Conservation (phyloP, 2,797 vertebrate species). For the Propithecus perrieri region DNA sequence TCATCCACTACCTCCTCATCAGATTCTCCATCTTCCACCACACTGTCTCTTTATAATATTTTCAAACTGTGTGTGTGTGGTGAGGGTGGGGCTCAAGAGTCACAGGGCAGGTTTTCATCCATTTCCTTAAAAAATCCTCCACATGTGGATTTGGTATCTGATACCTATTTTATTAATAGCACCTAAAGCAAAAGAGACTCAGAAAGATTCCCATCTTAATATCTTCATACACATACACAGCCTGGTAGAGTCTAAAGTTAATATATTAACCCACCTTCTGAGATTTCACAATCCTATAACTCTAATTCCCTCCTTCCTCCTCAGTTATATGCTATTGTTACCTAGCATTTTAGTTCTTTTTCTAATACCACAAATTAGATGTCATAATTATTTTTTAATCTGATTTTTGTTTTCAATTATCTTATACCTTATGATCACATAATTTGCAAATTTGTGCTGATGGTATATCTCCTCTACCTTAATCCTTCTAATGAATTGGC, state of each 20-base stretch:
- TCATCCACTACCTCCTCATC: background rate
- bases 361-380: background rate
- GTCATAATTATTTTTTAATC: background rate
- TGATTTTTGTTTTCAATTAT: constrained; percentile 7
- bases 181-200: background rate
- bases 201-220: background rate
- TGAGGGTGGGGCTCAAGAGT: background rate
- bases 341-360: background rate
- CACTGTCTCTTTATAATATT: background rate
- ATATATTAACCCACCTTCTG: background rate
- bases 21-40: background rate
- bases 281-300: background rate
- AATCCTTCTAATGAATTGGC: background rate
- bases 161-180: background rate
- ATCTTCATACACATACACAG: background rate
- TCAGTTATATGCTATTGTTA: background rate
- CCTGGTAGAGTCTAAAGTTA: background rate
- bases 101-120: background rate
- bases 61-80: background rate
- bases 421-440: background rate
- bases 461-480: background rate
- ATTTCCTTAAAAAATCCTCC: background rate
- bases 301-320: background rate
- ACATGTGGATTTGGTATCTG: background rate
- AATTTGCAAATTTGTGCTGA: background rate